phyloP scores from a whole-genome alignment of 2,113 vertebrate species.

The Cephalopholis sonnerati region DNA sequence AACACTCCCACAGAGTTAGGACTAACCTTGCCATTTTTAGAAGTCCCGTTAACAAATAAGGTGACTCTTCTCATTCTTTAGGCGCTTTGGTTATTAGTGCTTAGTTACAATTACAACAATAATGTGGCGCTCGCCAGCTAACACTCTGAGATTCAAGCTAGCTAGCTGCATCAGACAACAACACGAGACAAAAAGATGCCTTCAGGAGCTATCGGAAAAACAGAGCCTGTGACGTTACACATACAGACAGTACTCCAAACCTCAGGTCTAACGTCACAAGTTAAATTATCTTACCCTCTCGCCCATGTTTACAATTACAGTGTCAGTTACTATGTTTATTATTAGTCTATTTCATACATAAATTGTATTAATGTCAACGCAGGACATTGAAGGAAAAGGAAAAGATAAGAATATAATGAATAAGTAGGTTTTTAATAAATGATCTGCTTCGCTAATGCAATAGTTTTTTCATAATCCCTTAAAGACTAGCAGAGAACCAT shows the following conservation, averaged over 20 bases:
- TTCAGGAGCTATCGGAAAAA: slow-evolving; percentile 15
- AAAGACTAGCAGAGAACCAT: too few species aligned
- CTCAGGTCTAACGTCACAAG: too few species aligned
- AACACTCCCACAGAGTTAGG: not conserved
- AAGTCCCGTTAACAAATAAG: slow-evolving; percentile 94
- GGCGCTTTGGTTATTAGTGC: slow-evolving; percentile 46
- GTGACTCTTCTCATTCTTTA: slow-evolving; percentile 95
- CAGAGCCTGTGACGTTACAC: too few species aligned
- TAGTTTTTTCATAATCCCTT: too few species aligned
- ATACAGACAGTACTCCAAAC: not conserved
- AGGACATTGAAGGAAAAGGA: too few species aligned
- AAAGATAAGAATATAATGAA: too few species aligned
- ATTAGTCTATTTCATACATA: not conserved
- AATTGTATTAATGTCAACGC: too few species aligned
- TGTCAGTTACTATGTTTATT: not conserved
- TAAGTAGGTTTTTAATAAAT: not conserved
- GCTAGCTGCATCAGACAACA: slow-evolving; percentile 65
- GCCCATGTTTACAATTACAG: not conserved
- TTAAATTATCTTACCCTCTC: too few species aligned
- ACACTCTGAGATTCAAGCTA: slow-evolving; percentile 26
- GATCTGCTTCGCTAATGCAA: too few species aligned
- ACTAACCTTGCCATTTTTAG: slow-evolving; percentile 95
- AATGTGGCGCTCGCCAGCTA: slow-evolving; percentile 10
- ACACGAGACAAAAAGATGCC: slow-evolving; percentile 63
- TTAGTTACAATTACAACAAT: not conserved